These are phyloP conservation scores for Phthorimaea operculella DNA, from an alignment of 1,140 invertebrate species.

Conservation along the genomic window DNA sequence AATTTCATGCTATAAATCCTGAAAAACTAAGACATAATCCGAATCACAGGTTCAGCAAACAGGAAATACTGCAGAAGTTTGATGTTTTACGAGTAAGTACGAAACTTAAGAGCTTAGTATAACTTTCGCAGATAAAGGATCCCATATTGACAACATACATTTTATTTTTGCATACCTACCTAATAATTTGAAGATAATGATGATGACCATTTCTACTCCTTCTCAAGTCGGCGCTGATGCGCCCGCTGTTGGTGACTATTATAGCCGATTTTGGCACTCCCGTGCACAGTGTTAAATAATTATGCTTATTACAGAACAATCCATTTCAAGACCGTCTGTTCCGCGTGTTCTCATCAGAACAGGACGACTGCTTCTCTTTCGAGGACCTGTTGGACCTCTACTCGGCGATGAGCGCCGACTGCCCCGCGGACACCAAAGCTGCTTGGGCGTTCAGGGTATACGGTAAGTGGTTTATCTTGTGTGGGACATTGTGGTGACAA, in stretches of 20 bases:
- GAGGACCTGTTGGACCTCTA: conserved; percentile 81
- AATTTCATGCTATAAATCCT: conserved; percentile 61
- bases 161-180: too few species aligned
- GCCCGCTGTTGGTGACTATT: too few species aligned
- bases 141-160: too few species aligned
- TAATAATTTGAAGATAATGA: too few species aligned
- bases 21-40: conserved; percentile 53
- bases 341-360: conserved; percentile 77
- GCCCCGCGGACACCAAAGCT: conserved; percentile 76
- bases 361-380: conserved; percentile 74
- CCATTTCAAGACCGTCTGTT: conserved; percentile 72
- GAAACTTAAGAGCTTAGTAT: too few species aligned
- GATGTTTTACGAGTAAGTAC: conserved; percentile 64
- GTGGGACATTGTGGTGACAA: too few species aligned
- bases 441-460: conserved; percentile 82
- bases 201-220: too few species aligned
- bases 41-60: conserved; percentile 59
- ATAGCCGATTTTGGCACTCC: too few species aligned
- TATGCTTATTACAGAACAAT: too few species aligned
- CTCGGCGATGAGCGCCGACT: conserved; percentile 77
- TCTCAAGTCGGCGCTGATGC: too few species aligned
- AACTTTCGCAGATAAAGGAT: too few species aligned
- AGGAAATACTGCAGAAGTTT: conserved; percentile 65
- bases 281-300: too few species aligned
- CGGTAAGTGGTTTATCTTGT: conserved; percentile 64